A percentile compares a stretch with the other conserved stretches of the same genome.
These are phyloP conservation scores for Machimus rusticus DNA, from an alignment of 2,888 invertebrate genomes.

Conservation along the genomic window DNA sequence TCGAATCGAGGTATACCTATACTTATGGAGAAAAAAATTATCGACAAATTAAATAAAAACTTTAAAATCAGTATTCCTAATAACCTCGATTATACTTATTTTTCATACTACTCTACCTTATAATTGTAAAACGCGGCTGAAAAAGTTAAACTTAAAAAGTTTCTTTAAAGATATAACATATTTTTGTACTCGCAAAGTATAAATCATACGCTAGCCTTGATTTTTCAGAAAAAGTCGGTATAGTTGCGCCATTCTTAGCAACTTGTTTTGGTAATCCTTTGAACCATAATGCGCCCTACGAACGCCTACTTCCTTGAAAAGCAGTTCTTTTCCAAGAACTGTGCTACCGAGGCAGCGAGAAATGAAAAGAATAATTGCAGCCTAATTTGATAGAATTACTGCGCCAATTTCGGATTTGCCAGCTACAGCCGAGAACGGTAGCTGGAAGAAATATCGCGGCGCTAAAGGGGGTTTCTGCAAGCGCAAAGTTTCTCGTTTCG, in stretches of 20 bases:
- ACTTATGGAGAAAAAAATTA: no score
- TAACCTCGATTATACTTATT: no score
- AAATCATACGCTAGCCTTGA: no score
- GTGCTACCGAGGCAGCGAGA: not conserved
- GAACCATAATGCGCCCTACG: not conserved
- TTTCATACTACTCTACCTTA: no score
- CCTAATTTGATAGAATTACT: not conserved
- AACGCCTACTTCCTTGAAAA: not conserved
- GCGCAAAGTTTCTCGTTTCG: not conserved
- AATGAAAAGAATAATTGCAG: not conserved
- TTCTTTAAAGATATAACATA: no score
- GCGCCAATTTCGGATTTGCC: not conserved
- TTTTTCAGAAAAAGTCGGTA: no score
- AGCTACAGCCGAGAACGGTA: not conserved
- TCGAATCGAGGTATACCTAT: no score
- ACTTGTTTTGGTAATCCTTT: not conserved
- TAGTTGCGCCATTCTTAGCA: not conserved
- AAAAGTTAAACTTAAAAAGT: no score
- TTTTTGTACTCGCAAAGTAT: no score
- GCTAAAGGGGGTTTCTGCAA: not conserved
- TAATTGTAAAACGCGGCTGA: no score
- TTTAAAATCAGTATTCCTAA: no score
- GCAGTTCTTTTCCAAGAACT: not conserved
- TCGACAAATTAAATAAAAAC: no score
- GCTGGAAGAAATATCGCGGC: not conserved